Percentiles rank a stretch among this genome's conserved stretches.
These are phyloP conservation scores for Caenorhabditis sp. DNA, from an alignment of 2,888 invertebrate genomes.

Conservation along the genomic window DNA sequence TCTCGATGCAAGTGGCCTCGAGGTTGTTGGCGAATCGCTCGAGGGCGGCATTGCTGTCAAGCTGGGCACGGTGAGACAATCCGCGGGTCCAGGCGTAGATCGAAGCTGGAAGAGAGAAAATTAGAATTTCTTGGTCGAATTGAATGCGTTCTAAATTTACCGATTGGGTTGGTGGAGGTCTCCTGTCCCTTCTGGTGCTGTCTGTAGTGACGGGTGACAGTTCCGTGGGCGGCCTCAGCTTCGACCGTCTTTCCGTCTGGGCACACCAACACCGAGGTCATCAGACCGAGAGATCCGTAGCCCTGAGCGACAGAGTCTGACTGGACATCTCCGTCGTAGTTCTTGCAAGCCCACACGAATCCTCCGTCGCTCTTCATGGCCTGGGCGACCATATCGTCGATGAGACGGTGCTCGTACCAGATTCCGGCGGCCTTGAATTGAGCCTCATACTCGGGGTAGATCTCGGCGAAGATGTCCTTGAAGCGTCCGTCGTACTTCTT, in stretches of 20 bases:
- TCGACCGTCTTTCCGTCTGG: constrained; percentile 98
- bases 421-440: constrained; percentile 89
- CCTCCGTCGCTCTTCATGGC: constrained; percentile 90
- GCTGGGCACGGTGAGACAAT: constrained; percentile 91
- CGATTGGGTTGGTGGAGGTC: constrained; percentile 98
- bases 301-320: constrained; percentile 96
- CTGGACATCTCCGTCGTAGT: constrained; percentile 99
- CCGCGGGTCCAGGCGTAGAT: constrained; percentile 99
- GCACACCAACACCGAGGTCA: constrained; percentile 96
- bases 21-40: constrained; percentile 88
- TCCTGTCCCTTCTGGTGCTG: constrained; percentile 87
- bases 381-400: constrained; percentile 99
- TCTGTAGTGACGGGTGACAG: constrained; percentile 91
- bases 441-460: constrained; percentile 88
- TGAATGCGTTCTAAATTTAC: constrained; percentile 76
- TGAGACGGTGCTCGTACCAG: constrained; percentile 98
- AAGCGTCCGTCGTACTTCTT: constrained; percentile 91
- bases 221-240: constrained; percentile 98
- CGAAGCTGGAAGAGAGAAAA: too few species aligned
- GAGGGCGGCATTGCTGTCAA: constrained; percentile 87
- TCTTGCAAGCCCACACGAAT: constrained; percentile 99
- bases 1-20: constrained; percentile 88
- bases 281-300: constrained; percentile 91
- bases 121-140: too few species aligned
- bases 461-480: constrained; percentile 92